These are phyloP conservation scores for Ceriagrion tenellum DNA, from an alignment of 2,888 invertebrate species.

Conservation along the genomic window DNA sequence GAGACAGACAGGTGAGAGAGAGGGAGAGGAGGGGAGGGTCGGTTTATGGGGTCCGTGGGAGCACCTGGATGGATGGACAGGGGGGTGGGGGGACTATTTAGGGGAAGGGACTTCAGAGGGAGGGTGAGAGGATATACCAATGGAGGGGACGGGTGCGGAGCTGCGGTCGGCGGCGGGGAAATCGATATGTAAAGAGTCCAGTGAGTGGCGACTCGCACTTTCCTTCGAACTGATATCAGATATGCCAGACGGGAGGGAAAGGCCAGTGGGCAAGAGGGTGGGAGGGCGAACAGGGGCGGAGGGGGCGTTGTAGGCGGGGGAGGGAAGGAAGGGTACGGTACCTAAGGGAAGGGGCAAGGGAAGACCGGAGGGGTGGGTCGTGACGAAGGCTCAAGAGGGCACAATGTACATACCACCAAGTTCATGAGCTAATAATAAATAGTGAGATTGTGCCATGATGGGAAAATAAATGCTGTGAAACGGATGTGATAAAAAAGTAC, in stretches of 20 bases:
- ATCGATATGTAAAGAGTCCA: constrained; percentile 32
- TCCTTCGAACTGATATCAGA: constrained; percentile 36
- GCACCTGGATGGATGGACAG: neutral
- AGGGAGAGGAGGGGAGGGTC: neutral
- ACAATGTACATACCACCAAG: neutral
- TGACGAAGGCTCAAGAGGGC: neutral
- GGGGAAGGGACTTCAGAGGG: neutral
- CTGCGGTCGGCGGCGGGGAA: neutral
- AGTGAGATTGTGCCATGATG: neutral
- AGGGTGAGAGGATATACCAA: too few relatives aligned
- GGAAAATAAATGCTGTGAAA: neutral
- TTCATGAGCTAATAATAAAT: neutral
- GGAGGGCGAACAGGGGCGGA: too few relatives aligned
- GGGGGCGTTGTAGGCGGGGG: too few relatives aligned
- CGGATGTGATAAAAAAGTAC: too few relatives aligned
- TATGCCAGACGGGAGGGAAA: neutral
- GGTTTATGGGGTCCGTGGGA: neutral
- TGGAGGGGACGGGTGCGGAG: neutral
- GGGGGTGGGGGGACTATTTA: neutral
- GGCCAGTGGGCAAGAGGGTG: neutral
- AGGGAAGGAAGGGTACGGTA: neutral
- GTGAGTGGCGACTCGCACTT: constrained; percentile 38
- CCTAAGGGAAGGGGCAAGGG: too few relatives aligned
- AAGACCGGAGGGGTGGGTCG: too few relatives aligned
- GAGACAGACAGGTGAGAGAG: neutral